Conservation (phyloP, 2,888 invertebrate species). For the Nasonovia ribisnigri region DNA sequence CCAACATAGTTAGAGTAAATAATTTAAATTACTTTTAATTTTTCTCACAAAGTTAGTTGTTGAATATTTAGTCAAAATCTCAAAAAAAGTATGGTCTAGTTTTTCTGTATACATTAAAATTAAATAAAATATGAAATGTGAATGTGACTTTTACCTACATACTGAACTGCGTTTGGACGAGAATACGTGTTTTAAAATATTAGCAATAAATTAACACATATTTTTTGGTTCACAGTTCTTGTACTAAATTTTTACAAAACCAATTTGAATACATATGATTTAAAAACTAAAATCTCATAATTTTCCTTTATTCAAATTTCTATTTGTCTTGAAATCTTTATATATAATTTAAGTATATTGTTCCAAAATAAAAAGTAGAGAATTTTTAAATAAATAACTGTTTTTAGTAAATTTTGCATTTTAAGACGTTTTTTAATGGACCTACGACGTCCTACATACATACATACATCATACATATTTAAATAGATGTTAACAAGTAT, state of each 20-base stretch:
- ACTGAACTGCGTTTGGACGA: not conserved
- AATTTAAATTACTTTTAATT: not conserved
- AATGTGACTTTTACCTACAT: not conserved
- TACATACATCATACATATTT: not conserved
- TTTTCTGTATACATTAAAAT: not conserved
- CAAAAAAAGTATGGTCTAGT: not conserved
- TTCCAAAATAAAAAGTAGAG: not conserved
- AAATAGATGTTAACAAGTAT: not conserved
- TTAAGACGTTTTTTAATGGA: not conserved
- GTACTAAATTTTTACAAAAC: not conserved
- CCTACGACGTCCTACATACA: no score
- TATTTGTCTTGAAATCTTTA: not conserved
- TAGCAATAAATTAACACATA: not conserved
- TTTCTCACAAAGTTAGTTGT: not conserved
- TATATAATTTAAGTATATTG: not conserved
- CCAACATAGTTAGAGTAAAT: not conserved
- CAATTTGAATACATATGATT: not conserved
- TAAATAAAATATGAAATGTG: not conserved
- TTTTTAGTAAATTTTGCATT: not conserved
- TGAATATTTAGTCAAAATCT: not conserved
- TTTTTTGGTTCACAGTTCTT: not conserved
- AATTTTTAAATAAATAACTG: not conserved
- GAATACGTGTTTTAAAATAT: conserved; percentile 5
- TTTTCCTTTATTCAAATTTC: not conserved
- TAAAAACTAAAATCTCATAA: not conserved